Evolutionary conservation across 1,140 invertebrate genomes (phyloP).

Genomic region (Lepeophtheirus salmonis): DNA sequence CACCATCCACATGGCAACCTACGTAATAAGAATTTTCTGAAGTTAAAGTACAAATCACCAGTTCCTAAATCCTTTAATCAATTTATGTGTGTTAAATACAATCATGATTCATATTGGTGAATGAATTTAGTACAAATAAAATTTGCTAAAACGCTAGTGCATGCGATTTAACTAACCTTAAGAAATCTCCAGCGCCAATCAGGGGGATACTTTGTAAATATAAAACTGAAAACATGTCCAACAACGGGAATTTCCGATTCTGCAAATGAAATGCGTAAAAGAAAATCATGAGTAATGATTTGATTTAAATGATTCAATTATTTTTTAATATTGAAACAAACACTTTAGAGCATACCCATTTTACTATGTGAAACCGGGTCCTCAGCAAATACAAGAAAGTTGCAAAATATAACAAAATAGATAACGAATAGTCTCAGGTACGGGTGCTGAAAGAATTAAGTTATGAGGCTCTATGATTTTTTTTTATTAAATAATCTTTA

Average conservation of each 20-base stretch:
- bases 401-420: slow-evolving; percentile 37
- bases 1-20: slow-evolving; percentile 33
- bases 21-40: too few relatives aligned
- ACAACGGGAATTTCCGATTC: slow-evolving; percentile 36
- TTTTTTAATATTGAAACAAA: too few relatives aligned
- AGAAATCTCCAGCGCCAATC: slow-evolving; percentile 32
- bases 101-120: too few relatives aligned
- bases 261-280: slow-evolving; percentile 22
- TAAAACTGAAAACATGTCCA: slow-evolving; percentile 36
- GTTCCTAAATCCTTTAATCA: too few relatives aligned
- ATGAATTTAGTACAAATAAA: too few relatives aligned
- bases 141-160: too few relatives aligned
- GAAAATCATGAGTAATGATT: too few relatives aligned
- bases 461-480: slow-evolving; percentile 10
- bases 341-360: slow-evolving; percentile 23
- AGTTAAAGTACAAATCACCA: not conserved
- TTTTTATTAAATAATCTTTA: slow-evolving; percentile 12
- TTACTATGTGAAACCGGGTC: slow-evolving; percentile 38
- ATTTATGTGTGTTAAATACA: too few relatives aligned
- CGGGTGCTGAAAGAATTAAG: slow-evolving; percentile 33
- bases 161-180: too few relatives aligned
- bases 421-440: slow-evolving; percentile 33
- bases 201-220: slow-evolving; percentile 33
- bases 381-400: slow-evolving; percentile 38
- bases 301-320: too few relatives aligned